phyloP scores from a whole-genome alignment of 92 coral and sea anemone species.

The Zoanthus gigantus region DNA sequence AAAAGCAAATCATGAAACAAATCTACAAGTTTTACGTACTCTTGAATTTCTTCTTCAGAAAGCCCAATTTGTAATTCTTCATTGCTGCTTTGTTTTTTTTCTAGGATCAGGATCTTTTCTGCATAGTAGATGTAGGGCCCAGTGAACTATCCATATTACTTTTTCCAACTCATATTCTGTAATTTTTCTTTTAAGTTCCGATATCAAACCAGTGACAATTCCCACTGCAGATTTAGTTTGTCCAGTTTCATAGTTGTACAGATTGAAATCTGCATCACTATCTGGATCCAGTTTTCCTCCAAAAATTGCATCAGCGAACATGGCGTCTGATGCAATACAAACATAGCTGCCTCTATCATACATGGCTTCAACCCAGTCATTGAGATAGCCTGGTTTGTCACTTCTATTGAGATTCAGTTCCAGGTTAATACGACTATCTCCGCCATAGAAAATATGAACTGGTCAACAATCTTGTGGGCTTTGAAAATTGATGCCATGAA shows the following conservation, averaged over 20 bases:
- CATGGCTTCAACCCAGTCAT: not conserved
- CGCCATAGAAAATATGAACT: not conserved
- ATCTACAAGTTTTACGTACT: not conserved
- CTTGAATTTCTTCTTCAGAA: not conserved
- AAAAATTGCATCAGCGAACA: not conserved
- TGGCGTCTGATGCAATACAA: not conserved
- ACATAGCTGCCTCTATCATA: too few relatives aligned
- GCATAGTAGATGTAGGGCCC: not conserved
- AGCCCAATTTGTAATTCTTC: not conserved
- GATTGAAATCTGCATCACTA: too few relatives aligned
- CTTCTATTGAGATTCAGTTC: not conserved
- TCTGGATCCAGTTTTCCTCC: too few relatives aligned
- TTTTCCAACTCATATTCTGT: not conserved
- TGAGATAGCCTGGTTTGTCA: not conserved
- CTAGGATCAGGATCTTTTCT: not conserved
- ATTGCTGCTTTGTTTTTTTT: not conserved
- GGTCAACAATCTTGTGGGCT: not conserved
- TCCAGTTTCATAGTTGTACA: not conserved
- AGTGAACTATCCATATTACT: not conserved
- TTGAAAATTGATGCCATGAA: not conserved
- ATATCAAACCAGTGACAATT: not conserved
- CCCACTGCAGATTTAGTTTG: not conserved
- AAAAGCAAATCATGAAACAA: not conserved
- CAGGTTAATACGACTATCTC: not conserved
- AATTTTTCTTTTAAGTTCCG: not conserved